Evolutionary conservation across 2,888 invertebrate species (phyloP), one percentile per base, ranked within the genome.

Genomic region (Diachrysia chrysitis): DNA sequence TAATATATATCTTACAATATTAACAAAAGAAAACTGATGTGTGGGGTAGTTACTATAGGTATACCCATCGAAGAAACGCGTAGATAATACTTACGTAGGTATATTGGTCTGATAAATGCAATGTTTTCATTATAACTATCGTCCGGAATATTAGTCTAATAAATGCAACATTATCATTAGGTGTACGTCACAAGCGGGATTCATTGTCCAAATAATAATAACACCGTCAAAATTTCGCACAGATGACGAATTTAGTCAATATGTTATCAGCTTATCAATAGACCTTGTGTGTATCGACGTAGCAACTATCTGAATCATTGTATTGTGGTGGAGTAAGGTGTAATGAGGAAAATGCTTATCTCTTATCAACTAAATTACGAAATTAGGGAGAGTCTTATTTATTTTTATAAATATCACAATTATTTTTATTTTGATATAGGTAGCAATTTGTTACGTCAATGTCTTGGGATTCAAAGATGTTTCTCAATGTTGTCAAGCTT

Each of bases 251-350:
- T 51, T 63, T 63, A 25, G 19, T 14, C 48, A 37, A 63, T 74
- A 76, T 6, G 48, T 61, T 76, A 74, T 76, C 73, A 23, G 23
- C 21, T 69, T 72, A 69, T 77, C 69, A 56, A 5, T 10, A 23
- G 37, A 21, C 46, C 61, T 64, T 62, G 58, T 7, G 25, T 2
- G 23, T 51, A 53, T 59, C 21, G 9, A 14, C 42, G 4, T 75
- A 63, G 76, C 29, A 71, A 75, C 71, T 48, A 4, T 1, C 23
- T 64, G 37, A 42, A 17, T 19, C 48, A 51, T 19, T 1, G 10
- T 4, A 21, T 48, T 19, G 48, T 51, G 21, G 32, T 21, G 10
- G 14, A 10, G 4, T 4, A 21, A 51, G 48, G 48, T 51, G 19
- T 12, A 21, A 3, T 10, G 2, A 51, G 23, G 21, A 55, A 51